phyloP scores from a whole-genome alignment of 1,140 invertebrate genomes.

The Cotesia glomerata region DNA sequence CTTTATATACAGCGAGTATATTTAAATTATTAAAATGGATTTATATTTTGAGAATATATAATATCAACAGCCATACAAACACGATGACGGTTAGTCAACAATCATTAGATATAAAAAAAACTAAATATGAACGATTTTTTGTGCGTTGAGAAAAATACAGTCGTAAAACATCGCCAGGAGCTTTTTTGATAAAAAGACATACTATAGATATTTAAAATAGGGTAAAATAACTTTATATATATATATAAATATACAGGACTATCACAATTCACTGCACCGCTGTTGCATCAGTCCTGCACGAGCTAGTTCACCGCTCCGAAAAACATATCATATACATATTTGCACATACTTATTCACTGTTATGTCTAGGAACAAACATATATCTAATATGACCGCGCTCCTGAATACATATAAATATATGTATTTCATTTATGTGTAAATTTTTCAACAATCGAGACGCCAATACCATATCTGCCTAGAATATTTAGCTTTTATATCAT shows the following conservation, averaged over 20 bases:
- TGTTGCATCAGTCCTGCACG: slow-evolving; percentile 60
- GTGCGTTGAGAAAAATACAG: slow-evolving; percentile 2
- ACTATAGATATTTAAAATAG: neutral
- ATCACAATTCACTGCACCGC: slow-evolving; percentile 59
- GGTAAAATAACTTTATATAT: neutral
- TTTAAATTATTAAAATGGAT: no score
- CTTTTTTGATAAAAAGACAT: neutral
- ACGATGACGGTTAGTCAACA: neutral
- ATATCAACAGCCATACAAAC: neutral
- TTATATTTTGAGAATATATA: no score
- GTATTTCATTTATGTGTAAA: slow-evolving; percentile 18
- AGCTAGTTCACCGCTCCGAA: slow-evolving; percentile 52
- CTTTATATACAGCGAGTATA: no score
- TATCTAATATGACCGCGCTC: slow-evolving; percentile 2
- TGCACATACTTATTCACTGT: slow-evolving; percentile 36
- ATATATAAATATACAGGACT: slow-evolving; percentile 52
- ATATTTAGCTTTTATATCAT: slow-evolving; percentile 13
- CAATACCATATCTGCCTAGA: slow-evolving; percentile 15
- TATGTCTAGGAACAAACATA: slow-evolving; percentile 3
- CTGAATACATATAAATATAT: neutral
- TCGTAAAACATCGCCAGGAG: neutral
- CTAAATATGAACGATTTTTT: neutral
- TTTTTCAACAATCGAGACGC: slow-evolving; percentile 10
- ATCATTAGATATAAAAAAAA: neutral
- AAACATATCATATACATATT: slow-evolving; percentile 40